A percentile compares a stretch with the other conserved stretches of the same genome.
These are phyloP conservation scores for Phenacoccus solenopsis DNA, from an alignment of 1,140 invertebrate species.

Conservation along the genomic window DNA sequence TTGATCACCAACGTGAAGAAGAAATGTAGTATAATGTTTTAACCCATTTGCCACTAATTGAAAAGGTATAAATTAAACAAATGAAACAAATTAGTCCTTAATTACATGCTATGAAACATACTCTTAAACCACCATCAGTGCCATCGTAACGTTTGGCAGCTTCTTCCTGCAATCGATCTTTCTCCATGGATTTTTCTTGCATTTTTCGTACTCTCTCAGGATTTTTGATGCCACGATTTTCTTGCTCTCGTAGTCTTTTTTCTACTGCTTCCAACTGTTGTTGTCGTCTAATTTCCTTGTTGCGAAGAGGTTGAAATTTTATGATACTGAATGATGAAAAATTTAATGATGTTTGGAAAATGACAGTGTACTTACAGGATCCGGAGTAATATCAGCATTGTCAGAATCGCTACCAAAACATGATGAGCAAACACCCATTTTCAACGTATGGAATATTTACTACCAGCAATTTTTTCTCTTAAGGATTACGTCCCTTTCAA, in stretches of 20 bases:
- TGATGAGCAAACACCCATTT: conserved; percentile 9
- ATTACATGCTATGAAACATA: neutral
- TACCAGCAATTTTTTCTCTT: too few relatives aligned
- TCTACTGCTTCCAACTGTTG: conserved; percentile 46
- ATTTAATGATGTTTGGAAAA: neutral
- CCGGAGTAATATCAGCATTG: neutral
- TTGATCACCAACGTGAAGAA: too few relatives aligned
- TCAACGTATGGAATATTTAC: neutral
- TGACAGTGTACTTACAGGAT: neutral
- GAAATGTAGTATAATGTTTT: neutral
- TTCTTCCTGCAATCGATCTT: conserved; percentile 37
- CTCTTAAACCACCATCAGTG: neutral
- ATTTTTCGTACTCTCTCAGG: conserved; percentile 38
- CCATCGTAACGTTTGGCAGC: conserved; percentile 24
- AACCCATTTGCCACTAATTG: neutral
- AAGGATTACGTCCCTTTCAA: neutral
- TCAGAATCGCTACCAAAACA: neutral
- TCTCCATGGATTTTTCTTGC: conserved; percentile 39
- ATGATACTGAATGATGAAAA: neutral
- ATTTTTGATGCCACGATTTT: conserved; percentile 44
- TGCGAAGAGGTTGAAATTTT: neutral
- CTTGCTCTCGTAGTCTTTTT: conserved; percentile 37
- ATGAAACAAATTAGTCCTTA: too few relatives aligned
- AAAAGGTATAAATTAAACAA: neutral
- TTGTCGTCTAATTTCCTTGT: conserved; percentile 41